phyloP scores from a whole-genome alignment of 2,113 vertebrate species.

The Monarcha castaneiventris region DNA sequence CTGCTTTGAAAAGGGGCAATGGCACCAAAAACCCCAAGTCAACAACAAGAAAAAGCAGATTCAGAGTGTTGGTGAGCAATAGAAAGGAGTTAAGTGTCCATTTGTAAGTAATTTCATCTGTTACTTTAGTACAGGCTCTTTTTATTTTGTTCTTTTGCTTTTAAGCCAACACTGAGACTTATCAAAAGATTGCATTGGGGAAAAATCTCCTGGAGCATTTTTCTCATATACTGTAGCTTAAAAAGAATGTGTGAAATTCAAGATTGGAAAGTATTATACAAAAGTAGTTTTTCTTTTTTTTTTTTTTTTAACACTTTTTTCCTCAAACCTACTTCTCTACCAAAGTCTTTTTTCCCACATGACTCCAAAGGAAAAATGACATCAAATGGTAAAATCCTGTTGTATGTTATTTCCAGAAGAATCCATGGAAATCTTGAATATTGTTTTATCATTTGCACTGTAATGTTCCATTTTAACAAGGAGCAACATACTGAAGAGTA shows the following conservation, averaged over 20 bases:
- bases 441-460: slow-evolving; percentile 46
- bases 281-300: not conserved
- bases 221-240: slow-evolving; percentile 1
- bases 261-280: slow-evolving; percentile 51
- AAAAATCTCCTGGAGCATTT: slow-evolving; percentile 4
- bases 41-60: not conserved
- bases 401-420: slow-evolving; percentile 56
- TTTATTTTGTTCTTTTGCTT: slow-evolving; percentile 8
- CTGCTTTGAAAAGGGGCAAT: not conserved
- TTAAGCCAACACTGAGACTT: slow-evolving; percentile 10
- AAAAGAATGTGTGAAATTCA: slow-evolving; percentile 49
- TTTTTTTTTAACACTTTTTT: slow-evolving; percentile 8
- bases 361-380: slow-evolving; percentile 52
- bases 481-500: not conserved
- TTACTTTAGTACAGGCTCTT: not conserved
- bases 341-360: not conserved
- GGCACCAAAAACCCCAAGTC: not conserved
- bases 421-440: slow-evolving; percentile 56
- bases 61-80: not conserved
- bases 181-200: slow-evolving; percentile 19
- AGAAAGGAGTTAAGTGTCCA: not conserved
- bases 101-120: not conserved
- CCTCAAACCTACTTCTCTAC: not conserved
- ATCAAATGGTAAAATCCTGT: slow-evolving; percentile 49
- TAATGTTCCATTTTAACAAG: slow-evolving; percentile 43